Evolutionary conservation across 2,888 invertebrate species (phyloP).

Genomic region (Siphlonurus alternatus): DNA sequence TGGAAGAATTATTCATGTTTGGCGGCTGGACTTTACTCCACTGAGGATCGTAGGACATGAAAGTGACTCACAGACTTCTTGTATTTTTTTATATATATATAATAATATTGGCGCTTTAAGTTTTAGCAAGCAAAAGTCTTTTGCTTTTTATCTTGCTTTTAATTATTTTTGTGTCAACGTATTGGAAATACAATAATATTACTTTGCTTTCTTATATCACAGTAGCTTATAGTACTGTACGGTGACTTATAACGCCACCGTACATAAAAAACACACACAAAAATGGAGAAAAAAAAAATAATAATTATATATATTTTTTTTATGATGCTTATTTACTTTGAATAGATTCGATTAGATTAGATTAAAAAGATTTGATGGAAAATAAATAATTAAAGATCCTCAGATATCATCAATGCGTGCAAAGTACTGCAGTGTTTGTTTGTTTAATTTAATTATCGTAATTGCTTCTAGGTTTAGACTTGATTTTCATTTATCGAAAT

Average conservation of each 20-base stretch:
- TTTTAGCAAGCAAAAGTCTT: not conserved
- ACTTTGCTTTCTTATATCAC: no score
- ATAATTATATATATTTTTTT: no score
- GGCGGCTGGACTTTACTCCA: constrained; percentile 85
- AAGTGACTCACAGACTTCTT: no score
- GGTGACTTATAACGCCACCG: no score
- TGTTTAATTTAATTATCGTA: constrained; percentile 20
- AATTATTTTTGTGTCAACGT: no score
- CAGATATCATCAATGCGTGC: constrained; percentile 84
- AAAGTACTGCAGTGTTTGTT: constrained; percentile 51
- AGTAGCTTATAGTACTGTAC: no score
- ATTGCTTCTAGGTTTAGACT: no score
- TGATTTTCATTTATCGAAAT: constrained; percentile 14
- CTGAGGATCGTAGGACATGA: constrained; percentile 75
- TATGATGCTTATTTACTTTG: not conserved
- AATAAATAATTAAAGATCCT: constrained; percentile 39
- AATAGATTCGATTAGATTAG: not conserved
- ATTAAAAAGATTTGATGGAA: no score
- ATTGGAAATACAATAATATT: no score
- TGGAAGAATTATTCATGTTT: constrained; percentile 61
- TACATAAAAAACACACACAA: no score
- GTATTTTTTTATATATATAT: no score
- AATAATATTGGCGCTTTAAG: not conserved
- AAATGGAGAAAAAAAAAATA: not conserved
- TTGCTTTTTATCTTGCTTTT: no score